Evolutionary conservation across 2,797 vertebrate genomes (phyloP).

Genomic region (Bovichtus variegatus): DNA sequence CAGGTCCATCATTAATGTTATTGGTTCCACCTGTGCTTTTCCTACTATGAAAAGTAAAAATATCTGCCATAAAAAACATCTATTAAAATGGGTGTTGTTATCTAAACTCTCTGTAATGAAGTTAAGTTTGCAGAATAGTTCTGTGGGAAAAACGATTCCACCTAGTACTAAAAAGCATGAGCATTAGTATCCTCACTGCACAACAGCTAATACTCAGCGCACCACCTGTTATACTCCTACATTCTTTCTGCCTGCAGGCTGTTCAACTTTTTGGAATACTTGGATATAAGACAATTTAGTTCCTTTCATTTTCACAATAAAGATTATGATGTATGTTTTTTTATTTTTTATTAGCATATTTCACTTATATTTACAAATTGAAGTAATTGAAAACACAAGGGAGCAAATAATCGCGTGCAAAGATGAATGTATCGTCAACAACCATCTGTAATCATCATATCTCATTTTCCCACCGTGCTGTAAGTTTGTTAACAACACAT

Average conservation of each 20-base stretch:
- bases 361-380: not conserved
- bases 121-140: not conserved
- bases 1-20: conserved; percentile 6
- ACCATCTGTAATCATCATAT: not conserved
- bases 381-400: not conserved
- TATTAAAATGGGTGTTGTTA: not conserved
- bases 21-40: conserved; percentile 10
- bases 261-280: not conserved
- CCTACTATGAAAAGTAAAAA: not conserved
- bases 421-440: not conserved
- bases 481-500: no score
- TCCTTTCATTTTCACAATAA: not conserved
- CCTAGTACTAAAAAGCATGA: not conserved
- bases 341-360: no score
- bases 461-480: not conserved
- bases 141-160: conserved; percentile 6
- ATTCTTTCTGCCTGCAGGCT: not conserved
- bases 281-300: not conserved
- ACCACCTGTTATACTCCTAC: not conserved
- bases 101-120: not conserved
- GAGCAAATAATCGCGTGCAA: not conserved
- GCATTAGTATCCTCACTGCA: not conserved
- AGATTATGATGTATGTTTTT: not conserved
- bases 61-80: not conserved
- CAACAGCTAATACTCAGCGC: not conserved